These are phyloP conservation scores for Diorhabda elongata DNA, from an alignment of 1,140 invertebrate genomes.

Conservation along the genomic window DNA sequence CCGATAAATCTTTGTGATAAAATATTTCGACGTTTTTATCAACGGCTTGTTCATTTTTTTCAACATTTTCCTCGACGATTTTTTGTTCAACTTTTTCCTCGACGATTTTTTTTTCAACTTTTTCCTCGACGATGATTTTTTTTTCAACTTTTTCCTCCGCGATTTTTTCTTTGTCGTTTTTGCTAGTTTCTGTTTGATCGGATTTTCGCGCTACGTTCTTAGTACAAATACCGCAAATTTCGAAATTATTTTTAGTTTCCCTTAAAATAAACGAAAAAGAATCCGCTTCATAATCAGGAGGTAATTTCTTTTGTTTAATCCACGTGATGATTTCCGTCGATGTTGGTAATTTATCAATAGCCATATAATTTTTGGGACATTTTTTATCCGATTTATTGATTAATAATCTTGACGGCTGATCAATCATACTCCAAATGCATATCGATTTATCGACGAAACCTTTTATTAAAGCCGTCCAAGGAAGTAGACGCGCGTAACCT, in stretches of 20 bases:
- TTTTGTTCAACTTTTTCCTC: too few species aligned
- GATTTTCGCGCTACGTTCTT: conserved; percentile 17
- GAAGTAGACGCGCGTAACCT: conserved; percentile 30
- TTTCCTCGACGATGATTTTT: too few species aligned
- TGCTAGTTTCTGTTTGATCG: neutral
- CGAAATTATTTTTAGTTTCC: conserved; percentile 31
- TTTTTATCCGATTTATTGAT: conserved; percentile 23
- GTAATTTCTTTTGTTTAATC: conserved; percentile 28
- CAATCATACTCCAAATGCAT: conserved; percentile 30
- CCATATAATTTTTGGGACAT: conserved; percentile 22
- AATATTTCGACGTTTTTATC: conserved; percentile 5
- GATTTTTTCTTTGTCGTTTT: neutral
- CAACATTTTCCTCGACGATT: too few species aligned
- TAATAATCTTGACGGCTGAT: conserved; percentile 25
- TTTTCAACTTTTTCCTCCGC: too few species aligned
- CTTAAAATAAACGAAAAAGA: conserved; percentile 30
- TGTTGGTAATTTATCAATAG: conserved; percentile 17
- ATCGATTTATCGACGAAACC: conserved; percentile 26
- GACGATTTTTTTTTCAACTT: too few species aligned
- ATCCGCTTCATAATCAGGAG: conserved; percentile 19
- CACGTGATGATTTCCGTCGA: conserved; percentile 25
- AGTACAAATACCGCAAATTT: conserved; percentile 34
- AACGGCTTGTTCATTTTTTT: too few species aligned
- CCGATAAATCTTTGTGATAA: conserved; percentile 9
- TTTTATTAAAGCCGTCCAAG: conserved; percentile 31